phyloP scores from a whole-genome alignment of 2,888 invertebrate species.

The Erebia ligea region DNA sequence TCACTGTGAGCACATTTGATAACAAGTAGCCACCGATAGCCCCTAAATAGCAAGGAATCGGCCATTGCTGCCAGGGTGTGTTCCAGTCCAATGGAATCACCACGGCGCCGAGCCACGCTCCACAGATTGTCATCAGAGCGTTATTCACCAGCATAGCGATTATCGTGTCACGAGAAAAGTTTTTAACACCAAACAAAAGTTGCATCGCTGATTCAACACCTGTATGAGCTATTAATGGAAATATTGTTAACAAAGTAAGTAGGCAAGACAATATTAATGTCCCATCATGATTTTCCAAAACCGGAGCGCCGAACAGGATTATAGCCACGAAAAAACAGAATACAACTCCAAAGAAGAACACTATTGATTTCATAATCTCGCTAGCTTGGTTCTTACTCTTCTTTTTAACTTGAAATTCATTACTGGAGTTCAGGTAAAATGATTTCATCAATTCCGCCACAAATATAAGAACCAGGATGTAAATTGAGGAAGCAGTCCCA shows the following conservation, averaged over 20 bases:
- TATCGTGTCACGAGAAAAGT: slow-evolving; percentile 76
- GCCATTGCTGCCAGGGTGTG: slow-evolving; percentile 93
- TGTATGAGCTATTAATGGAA: slow-evolving; percentile 84
- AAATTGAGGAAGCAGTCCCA: slow-evolving; percentile 80
- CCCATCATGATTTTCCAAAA: slow-evolving; percentile 85
- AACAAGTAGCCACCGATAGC: slow-evolving; percentile 84
- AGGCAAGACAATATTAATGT: slow-evolving; percentile 86
- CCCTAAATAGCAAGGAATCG: slow-evolving; percentile 88
- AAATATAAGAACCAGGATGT: slow-evolving; percentile 69
- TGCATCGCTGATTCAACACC: slow-evolving; percentile 83
- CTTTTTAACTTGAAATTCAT: slow-evolving; percentile 65
- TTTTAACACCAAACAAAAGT: slow-evolving; percentile 78
- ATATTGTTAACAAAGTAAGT: slow-evolving; percentile 84
- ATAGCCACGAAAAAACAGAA: slow-evolving; percentile 83
- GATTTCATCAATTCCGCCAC: slow-evolving; percentile 83
- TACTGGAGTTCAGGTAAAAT: slow-evolving; percentile 62
- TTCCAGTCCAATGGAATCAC: slow-evolving; percentile 97
- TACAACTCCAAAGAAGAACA: slow-evolving; percentile 72
- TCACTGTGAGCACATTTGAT: slow-evolving; percentile 81
- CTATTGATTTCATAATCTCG: slow-evolving; percentile 77
- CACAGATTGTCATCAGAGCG: slow-evolving; percentile 85
- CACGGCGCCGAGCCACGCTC: slow-evolving; percentile 93
- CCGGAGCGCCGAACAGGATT: slow-evolving; percentile 87
- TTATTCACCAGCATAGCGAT: slow-evolving; percentile 83
- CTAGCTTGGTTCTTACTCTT: slow-evolving; percentile 72